Evolutionary conservation across 37 sponge, comb jelly and placozoan genomes (phyloP).

Genomic region (Tethya wilhelma): DNA sequence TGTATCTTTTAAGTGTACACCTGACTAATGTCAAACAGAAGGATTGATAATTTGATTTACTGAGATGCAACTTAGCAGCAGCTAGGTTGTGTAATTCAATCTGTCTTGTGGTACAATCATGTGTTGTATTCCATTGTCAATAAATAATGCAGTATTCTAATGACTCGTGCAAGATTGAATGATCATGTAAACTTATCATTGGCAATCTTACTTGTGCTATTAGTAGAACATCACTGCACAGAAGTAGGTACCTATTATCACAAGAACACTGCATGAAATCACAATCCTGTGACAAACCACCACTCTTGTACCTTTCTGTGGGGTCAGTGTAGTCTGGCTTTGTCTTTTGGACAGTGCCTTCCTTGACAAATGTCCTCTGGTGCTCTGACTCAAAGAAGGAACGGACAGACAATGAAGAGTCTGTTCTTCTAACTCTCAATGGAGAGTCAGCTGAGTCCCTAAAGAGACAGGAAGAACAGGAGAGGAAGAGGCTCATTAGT

Average conservation of each 20-base stretch:
- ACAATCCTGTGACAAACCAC: neutral
- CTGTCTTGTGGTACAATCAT: no score
- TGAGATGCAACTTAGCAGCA: no score
- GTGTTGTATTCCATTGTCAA: no score
- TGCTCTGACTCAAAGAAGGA: slow-evolving; percentile 75
- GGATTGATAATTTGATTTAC: no score
- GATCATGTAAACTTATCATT: neutral
- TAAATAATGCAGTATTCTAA: neutral
- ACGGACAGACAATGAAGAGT: slow-evolving; percentile 25
- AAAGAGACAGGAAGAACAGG: neutral
- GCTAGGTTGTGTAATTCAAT: no score
- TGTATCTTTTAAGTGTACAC: no score
- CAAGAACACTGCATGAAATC: neutral
- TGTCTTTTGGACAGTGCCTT: slow-evolving; percentile 45
- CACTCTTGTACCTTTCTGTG: slow-evolving; percentile 40
- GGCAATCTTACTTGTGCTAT: slow-evolving; percentile 77
- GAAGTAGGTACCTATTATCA: slow-evolving; percentile 71
- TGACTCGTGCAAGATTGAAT: neutral
- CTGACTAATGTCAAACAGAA: no score
- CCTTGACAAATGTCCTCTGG: slow-evolving; percentile 53
- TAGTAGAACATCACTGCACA: slow-evolving; percentile 75
- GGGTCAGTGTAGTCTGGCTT: slow-evolving; percentile 59
- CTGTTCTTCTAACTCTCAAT: neutral
- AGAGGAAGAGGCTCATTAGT: neutral
- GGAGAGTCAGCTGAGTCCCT: slow-evolving; percentile 6